Evolutionary conservation across 2,113 vertebrate species (phyloP).

Genomic region (Chloroceryle aenea): DNA sequence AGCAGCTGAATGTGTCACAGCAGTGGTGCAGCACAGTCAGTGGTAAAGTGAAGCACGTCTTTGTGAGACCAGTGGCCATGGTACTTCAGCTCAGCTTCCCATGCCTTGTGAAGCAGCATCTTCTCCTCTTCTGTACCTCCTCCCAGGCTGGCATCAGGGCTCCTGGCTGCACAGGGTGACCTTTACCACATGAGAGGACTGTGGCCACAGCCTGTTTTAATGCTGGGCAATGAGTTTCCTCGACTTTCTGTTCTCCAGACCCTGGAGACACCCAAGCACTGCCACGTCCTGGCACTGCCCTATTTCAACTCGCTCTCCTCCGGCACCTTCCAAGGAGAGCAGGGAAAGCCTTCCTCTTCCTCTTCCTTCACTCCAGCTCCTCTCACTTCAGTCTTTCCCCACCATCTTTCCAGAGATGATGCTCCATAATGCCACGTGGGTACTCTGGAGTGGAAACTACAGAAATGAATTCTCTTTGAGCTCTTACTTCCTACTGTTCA

Average conservation of each 20-base stretch:
- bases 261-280: not conserved
- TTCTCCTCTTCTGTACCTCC: not conserved
- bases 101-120: not conserved
- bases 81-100: not conserved
- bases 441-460: not conserved
- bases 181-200: not conserved
- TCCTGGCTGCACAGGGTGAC: not conserved
- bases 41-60: not conserved
- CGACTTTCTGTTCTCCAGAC: not conserved
- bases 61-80: accelerated
- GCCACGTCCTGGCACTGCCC: not conserved
- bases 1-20: not conserved
- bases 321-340: not conserved
- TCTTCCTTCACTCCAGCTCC: not conserved
- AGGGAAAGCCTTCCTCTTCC: not conserved
- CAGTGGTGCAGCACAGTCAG: not conserved
- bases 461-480: not conserved
- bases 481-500: not conserved
- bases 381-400: not conserved
- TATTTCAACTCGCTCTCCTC: not conserved
- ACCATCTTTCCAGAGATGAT: not conserved
- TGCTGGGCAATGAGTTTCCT: not conserved
- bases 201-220: not conserved
- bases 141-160: not conserved
- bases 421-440: not conserved